These are phyloP conservation scores for Enteromius trimaculatus DNA, from an alignment of 2,797 vertebrate genomes.

Conservation along the genomic window DNA sequence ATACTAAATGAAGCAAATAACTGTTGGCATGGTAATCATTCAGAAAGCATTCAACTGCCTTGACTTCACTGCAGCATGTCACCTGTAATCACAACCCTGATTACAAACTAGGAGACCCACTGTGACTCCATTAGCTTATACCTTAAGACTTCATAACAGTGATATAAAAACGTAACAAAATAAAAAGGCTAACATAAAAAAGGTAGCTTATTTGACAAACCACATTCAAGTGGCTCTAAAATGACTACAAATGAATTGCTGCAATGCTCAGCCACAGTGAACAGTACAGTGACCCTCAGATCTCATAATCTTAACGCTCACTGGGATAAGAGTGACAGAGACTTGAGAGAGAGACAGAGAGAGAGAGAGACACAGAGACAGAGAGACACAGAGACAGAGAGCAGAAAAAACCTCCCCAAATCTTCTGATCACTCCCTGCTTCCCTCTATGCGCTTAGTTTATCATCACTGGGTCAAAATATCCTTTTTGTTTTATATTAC, in stretches of 20 bases:
- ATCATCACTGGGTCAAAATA: slow-evolving; percentile 60
- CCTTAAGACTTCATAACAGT: background rate
- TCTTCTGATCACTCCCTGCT: slow-evolving; percentile 6
- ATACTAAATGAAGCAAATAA: slow-evolving; percentile 18
- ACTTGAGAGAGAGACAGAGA: background rate
- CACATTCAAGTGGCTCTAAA: background rate
- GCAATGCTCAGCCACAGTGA: background rate
- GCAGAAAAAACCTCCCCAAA: background rate
- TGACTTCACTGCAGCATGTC: background rate
- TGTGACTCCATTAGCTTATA: background rate
- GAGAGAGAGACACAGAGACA: background rate
- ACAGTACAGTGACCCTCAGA: slow-evolving; percentile 55
- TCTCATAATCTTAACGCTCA: slow-evolving; percentile 65
- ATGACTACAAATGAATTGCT: background rate
- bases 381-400: background rate
- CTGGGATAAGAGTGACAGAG: slow-evolving; percentile 43
- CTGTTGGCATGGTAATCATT: slow-evolving; percentile 12
- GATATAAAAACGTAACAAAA: background rate
- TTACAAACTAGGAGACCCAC: background rate
- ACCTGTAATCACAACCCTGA: slow-evolving; percentile 8
- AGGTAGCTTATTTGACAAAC: background rate
- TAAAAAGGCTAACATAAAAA: background rate
- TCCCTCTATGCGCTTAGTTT: slow-evolving; percentile 57
- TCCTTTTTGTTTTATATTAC: background rate
- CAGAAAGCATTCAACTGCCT: background rate